Evolutionary conservation across 2,113 vertebrate genomes (phyloP), one percentile per base, ranked within the genome.

Genomic region (Callopanchax toddi): DNA sequence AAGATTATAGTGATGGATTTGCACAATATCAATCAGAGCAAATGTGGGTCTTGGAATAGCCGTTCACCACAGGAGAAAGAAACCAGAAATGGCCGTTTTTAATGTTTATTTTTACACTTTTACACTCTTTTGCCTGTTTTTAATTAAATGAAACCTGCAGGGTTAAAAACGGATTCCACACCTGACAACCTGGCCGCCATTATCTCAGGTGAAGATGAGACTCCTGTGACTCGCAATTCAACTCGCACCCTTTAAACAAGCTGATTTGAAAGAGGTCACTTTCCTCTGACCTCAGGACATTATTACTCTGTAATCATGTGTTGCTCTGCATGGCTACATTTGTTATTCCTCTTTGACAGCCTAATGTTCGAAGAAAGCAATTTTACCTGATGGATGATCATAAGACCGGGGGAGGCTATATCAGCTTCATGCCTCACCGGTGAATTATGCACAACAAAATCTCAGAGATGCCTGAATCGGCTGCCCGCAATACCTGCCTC

Each of bases 311-410:
- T 86, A 84, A 88, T 89, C 83, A 83, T 76, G 82, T 70, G 59
- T 79, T 64, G 49, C 73, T 86, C 79, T 77, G 61, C 81, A 65
- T 66, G 79, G 74, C 78, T 61, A 85, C 83, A 87, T 91, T 84
- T 79, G 80, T 90, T 89, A 86, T 83, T 78, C 62, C 78, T 53
- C 37, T 5, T 54, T 80, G 89, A 89, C 81, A 84, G 76, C 46
- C 76, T 79, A 74, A 81, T 78, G 82, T 76, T 86, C 43, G 73
- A 76, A 83, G 74, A 83, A 87, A 76, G 85, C 84, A 79, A 81
- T 89, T 89, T 71, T 54, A 74, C 56, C 78, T 89, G 86, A 91
- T 86, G 79, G 79, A 89, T 87, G 85, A 71, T 79, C 78, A 71
- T 79, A 66, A 62, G 71, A 67, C 42, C 10, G 13, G 60, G 60